Evolutionary conservation across 2,888 invertebrate species (phyloP).

Genomic region (Ctena decussata): DNA sequence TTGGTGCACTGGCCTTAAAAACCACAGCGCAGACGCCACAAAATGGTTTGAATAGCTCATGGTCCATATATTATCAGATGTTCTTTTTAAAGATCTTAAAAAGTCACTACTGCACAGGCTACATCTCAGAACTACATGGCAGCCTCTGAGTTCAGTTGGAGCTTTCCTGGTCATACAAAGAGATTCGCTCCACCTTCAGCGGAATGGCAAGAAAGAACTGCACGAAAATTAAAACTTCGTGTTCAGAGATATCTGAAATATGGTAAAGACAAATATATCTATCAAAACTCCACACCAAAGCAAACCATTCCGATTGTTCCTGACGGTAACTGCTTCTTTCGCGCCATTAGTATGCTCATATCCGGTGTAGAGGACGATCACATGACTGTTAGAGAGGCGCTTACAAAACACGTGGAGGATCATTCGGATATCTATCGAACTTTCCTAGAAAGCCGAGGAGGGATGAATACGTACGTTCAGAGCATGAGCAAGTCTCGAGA

Average conservation of each 20-base stretch:
- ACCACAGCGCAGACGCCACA: too few species aligned
- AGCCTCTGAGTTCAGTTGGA: slow-evolving; percentile 27
- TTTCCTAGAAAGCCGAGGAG: slow-evolving; percentile 72
- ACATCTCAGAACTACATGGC: too few species aligned
- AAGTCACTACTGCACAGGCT: too few species aligned
- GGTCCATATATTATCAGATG: too few species aligned
- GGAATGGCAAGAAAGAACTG: slow-evolving; percentile 65
- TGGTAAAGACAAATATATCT: slow-evolving; percentile 62
- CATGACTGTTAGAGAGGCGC: slow-evolving; percentile 61
- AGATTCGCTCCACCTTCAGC: slow-evolving; percentile 60
- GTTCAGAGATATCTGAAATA: slow-evolving; percentile 60
- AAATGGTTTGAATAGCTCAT: too few species aligned
- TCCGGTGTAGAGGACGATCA: slow-evolving; percentile 70
- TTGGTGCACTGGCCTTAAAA: too few species aligned
- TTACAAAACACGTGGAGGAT: slow-evolving; percentile 68
- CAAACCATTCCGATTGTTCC: slow-evolving; percentile 58
- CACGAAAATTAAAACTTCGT: slow-evolving; percentile 46
- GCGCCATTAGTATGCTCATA: slow-evolving; percentile 70
- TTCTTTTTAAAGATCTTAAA: too few species aligned
- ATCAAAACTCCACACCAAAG: slow-evolving; percentile 60
- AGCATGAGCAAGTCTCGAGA: slow-evolving; percentile 69
- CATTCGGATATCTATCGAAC: slow-evolving; percentile 71
- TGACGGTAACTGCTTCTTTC: slow-evolving; percentile 75
- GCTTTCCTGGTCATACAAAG: slow-evolving; percentile 32
- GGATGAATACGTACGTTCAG: slow-evolving; percentile 70